Percentiles rank a stretch among this genome's conserved stretches.
Evolutionary conservation across 1,140 invertebrate species (phyloP).

Genomic region (Archivesica marissinica): DNA sequence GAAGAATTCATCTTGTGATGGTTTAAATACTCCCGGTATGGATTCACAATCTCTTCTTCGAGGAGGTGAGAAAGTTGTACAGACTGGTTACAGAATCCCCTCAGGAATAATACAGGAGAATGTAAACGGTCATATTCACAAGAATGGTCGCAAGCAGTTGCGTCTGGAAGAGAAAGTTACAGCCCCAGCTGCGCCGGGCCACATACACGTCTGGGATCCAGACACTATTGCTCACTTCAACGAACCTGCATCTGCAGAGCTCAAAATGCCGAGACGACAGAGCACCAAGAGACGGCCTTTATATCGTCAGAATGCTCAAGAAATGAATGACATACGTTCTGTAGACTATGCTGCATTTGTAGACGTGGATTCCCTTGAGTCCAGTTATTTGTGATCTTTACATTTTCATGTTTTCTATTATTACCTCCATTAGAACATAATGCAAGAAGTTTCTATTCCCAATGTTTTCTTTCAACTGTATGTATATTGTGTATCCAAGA

Average conservation of each 20-base stretch:
- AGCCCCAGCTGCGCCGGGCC: slow-evolving; percentile 21
- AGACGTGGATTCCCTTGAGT: neutral
- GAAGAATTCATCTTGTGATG: slow-evolving; percentile 22
- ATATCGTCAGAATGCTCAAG: slow-evolving; percentile 56
- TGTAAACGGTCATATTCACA: slow-evolving; percentile 32
- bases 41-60: neutral
- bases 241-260: slow-evolving; percentile 17
- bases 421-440: neutral
- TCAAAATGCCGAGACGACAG: slow-evolving; percentile 8
- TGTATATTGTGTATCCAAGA: neutral
- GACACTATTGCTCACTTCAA: slow-evolving; percentile 27
- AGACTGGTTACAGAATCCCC: neutral
- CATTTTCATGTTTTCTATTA: slow-evolving; percentile 18
- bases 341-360: neutral
- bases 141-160: slow-evolving; percentile 9
- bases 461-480: neutral
- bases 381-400: slow-evolving; percentile 44
- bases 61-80: neutral
- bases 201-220: slow-evolving; percentile 38
- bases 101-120: neutral
- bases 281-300: slow-evolving; percentile 52
- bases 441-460: neutral
- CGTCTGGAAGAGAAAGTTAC: neutral
- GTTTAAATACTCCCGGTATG: slow-evolving; percentile 1
- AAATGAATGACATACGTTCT: slow-evolving; percentile 42